phyloP scores from a whole-genome alignment of 1,140 invertebrate genomes.

The Hyles vespertilio region DNA sequence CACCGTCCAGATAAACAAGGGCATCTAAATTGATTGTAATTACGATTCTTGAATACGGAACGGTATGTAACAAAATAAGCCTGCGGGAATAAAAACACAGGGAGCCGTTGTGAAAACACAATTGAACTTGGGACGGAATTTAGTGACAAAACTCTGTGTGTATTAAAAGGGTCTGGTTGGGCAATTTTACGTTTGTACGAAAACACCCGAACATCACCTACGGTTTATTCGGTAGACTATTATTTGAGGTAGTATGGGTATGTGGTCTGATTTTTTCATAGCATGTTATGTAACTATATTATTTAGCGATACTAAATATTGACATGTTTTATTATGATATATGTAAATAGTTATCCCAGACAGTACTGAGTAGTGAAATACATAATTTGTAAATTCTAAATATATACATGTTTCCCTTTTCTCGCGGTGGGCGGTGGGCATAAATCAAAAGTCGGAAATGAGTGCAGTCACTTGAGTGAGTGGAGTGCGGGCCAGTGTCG shows the following conservation, averaged over 20 bases:
- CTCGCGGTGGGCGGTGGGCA: slow-evolving; percentile 11
- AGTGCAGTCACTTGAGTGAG: slow-evolving; percentile 22
- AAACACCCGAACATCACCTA: too few relatives aligned
- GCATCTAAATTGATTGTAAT: slow-evolving; percentile 35
- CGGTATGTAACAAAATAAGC: slow-evolving; percentile 44
- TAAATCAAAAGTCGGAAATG: slow-evolving; percentile 40
- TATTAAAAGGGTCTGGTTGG: slow-evolving; percentile 20
- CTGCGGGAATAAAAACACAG: slow-evolving; percentile 47
- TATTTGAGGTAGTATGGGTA: too few relatives aligned
- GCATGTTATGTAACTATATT: too few relatives aligned
- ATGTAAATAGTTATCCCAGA: too few relatives aligned
- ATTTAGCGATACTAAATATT: too few relatives aligned
- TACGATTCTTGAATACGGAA: slow-evolving; percentile 37
- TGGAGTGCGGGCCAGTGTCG: slow-evolving; percentile 4
- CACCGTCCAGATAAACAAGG: too few relatives aligned
- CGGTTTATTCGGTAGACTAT: too few relatives aligned
- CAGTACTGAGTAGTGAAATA: too few relatives aligned
- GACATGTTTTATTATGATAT: too few relatives aligned
- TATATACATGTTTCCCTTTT: too few relatives aligned
- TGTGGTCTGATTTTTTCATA: too few relatives aligned
- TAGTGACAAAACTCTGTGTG: slow-evolving; percentile 20
- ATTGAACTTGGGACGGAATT: slow-evolving; percentile 37
- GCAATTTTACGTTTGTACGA: slow-evolving; percentile 9
- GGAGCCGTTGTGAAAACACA: slow-evolving; percentile 45
- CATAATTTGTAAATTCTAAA: too few relatives aligned